phyloP scores from a whole-genome alignment of 2,113 vertebrate genomes.

The Sorex fumeus region DNA sequence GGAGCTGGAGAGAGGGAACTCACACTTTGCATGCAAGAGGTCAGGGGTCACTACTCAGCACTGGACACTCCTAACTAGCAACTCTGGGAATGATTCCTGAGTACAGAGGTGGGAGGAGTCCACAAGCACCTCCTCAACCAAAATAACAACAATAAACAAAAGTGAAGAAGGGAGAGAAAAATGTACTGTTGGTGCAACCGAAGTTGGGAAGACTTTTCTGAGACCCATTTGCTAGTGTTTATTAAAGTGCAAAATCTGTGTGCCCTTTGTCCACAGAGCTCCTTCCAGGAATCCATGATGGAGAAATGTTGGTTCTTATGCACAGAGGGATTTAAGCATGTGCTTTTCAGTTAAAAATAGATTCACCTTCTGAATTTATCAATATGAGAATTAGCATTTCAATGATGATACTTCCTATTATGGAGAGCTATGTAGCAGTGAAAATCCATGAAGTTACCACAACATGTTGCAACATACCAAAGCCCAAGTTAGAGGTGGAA shows the following conservation, averaged over 20 bases:
- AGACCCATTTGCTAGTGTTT: not conserved
- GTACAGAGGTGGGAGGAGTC: too few species aligned
- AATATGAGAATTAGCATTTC: not conserved
- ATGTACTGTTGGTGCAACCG: not conserved
- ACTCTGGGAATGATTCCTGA: too few species aligned
- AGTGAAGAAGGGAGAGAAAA: not conserved
- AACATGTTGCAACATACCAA: not conserved
- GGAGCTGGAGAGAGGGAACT: too few species aligned
- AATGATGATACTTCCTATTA: not conserved
- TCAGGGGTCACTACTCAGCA: too few species aligned
- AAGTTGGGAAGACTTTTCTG: not conserved
- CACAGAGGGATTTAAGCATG: not conserved
- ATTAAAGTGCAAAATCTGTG: not conserved
- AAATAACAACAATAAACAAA: not conserved
- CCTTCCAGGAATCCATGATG: not conserved
- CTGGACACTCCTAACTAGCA: too few species aligned
- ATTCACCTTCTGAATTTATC: not conserved
- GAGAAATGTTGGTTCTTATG: not conserved
- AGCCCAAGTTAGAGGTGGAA: not conserved
- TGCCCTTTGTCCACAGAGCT: not conserved
- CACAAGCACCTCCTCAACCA: too few species aligned
- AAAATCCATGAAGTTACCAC: not conserved
- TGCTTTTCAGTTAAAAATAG: not conserved
- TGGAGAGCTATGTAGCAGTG: not conserved
- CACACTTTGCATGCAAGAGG: too few species aligned